phyloP scores from a whole-genome alignment of 2,113 vertebrate genomes.

The Grammomys surdaster region DNA sequence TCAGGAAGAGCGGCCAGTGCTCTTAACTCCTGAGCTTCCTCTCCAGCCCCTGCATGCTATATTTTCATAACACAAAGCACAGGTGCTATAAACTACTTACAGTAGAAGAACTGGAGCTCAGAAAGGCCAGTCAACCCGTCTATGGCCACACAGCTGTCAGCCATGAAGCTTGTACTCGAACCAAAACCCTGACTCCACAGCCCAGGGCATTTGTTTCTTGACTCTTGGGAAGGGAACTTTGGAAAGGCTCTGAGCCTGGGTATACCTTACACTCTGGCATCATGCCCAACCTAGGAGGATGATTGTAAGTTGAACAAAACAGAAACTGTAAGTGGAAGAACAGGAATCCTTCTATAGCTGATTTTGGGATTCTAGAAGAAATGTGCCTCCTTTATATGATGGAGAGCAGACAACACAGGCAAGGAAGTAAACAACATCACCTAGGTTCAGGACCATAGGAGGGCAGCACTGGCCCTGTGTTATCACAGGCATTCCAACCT shows the following conservation, averaged over 20 bases:
- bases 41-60: background rate
- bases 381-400: background rate
- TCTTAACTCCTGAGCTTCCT: background rate
- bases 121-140: background rate
- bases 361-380: background rate
- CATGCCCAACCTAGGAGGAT: too few species aligned
- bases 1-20: background rate
- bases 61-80: background rate
- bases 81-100: background rate
- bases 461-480: background rate
- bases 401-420: background rate
- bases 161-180: background rate
- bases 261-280: too few species aligned
- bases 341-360: background rate
- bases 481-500: background rate
- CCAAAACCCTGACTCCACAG: background rate
- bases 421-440: background rate
- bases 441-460: background rate
- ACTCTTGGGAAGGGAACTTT: background rate
- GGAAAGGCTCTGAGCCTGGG: background rate
- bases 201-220: background rate
- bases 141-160: background rate
- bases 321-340: background rate
- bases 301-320: background rate
- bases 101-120: background rate